Evolutionary conservation across 1,140 invertebrate genomes (phyloP), one percentile per base, ranked within the genome.

Genomic region (Subanguina moxae): DNA sequence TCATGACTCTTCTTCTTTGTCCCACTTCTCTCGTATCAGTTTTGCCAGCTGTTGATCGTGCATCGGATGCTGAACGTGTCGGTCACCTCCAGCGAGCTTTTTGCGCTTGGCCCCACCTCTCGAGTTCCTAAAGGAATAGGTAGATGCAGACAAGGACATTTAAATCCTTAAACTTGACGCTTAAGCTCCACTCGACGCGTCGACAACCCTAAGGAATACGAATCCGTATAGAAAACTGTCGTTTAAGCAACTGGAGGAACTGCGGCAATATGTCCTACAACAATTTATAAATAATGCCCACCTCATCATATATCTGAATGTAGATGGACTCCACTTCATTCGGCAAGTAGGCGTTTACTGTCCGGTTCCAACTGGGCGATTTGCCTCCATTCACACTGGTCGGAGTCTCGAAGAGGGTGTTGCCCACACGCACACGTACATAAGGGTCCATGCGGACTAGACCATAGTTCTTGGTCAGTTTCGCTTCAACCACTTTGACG

Each of bases 381-480:
- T 93, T 94, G n/a, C 92, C 92, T 61, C 93, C 94, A 85, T 91
- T 95, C 56, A 90, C 87, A 80, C 91, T 90, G 1, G 93, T 95
- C 67, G 92, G 91, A 0, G 93, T 96, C 85, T 97, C 93, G 84
- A 94, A 94, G 45, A 94, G 89, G 71, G 89, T 89, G 83, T 95
- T 92, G 1, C 93, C 94, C 43, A 97, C 88, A 25, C 74, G 64
- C 13, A 78, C 17, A 5, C 59, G 38, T 9, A 70, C 32, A 21
- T 76, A 78, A n/a, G 57, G 67, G 28, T 75, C 57, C 59, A 56
- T 52, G 21, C 45, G 48, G 32, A 77, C 56, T 38, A 52, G 8
- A 52, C 94, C 93, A 88, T 97, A 97, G 84, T 96, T 97, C 85
- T 96, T 95, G 1, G 89, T 89, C 62, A 97, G 85, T 84, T 92